phyloP scores from a whole-genome alignment of 2,113 vertebrate genomes.

The Pholis gunnellus region DNA sequence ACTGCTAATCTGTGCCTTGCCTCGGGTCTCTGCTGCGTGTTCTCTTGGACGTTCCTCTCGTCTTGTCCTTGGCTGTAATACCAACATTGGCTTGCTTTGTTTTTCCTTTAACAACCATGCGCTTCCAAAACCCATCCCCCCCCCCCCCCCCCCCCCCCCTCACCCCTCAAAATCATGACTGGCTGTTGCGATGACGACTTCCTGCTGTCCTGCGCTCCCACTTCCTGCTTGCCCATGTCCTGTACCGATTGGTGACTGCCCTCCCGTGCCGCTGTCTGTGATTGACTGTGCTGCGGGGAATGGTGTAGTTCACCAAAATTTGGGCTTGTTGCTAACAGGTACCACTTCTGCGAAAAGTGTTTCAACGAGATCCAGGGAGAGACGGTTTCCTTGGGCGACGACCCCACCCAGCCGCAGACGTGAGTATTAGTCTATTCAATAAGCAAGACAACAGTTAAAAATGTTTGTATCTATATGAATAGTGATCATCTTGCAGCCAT shows the following conservation, averaged over 20 bases:
- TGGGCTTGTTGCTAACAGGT: slow-evolving; percentile 99
- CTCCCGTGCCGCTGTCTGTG: slow-evolving; percentile 89
- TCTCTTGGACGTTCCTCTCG: slow-evolving; percentile 81
- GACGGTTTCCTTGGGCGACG: slow-evolving; percentile 97
- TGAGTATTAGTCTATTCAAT: slow-evolving; percentile 83
- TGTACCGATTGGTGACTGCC: slow-evolving; percentile 90
- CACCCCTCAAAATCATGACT: slow-evolving; percentile 86
- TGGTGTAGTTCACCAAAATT: slow-evolving; percentile 98
- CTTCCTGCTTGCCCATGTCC: slow-evolving; percentile 88
- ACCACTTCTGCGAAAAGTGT: slow-evolving; percentile 99
- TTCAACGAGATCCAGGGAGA: slow-evolving; percentile 99
- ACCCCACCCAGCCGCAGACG: slow-evolving; percentile 98
- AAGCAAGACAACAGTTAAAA: neutral
- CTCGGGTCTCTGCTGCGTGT: slow-evolving; percentile 91
- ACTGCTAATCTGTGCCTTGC: slow-evolving; percentile 97
- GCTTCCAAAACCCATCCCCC: slow-evolving; percentile 56
- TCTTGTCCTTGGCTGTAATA: slow-evolving; percentile 86
- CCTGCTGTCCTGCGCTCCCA: slow-evolving; percentile 89
- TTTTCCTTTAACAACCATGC: slow-evolving; percentile 74
- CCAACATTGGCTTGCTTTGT: slow-evolving; percentile 92
- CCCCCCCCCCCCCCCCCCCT: slow-evolving; percentile 64
- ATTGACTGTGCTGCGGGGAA: slow-evolving; percentile 94
- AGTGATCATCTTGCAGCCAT: neutral
- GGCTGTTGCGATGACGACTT: slow-evolving; percentile 92
- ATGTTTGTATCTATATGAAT: neutral